Evolutionary conservation across 2,797 vertebrate genomes (phyloP).

Genomic region (Eurystomus glaucurus): DNA sequence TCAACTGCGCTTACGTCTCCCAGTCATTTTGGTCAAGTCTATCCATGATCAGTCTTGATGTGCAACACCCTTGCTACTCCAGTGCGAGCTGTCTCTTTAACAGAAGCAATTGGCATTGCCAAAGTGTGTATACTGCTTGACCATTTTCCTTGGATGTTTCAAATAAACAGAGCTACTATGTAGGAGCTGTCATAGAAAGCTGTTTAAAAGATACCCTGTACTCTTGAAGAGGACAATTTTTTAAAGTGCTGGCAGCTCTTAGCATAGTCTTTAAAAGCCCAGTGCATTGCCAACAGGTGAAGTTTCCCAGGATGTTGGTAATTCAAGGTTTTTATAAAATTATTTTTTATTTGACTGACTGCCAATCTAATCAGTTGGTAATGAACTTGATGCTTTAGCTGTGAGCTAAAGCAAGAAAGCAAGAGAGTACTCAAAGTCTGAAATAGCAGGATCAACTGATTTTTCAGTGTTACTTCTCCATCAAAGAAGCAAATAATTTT

Average conservation of each 20-base stretch:
- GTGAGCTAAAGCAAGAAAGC: conserved; percentile 58
- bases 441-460: conserved; percentile 64
- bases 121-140: neutral
- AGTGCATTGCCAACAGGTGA: conserved; percentile 15
- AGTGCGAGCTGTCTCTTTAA: neutral
- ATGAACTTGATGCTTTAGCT: conserved; percentile 63
- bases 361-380: conserved; percentile 71
- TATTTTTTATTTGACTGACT: conserved; percentile 65
- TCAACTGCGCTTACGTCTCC: neutral
- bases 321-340: conserved; percentile 49
- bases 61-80: neutral
- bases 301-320: conserved; percentile 50
- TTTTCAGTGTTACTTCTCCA: conserved; percentile 68
- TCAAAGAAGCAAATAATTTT: conserved; percentile 64
- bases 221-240: neutral
- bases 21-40: neutral
- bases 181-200: neutral
- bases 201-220: conserved; percentile 5
- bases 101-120: neutral
- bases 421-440: conserved; percentile 62
- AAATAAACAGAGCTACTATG: neutral
- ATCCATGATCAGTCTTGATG: neutral
- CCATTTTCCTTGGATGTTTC: neutral
- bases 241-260: conserved; percentile 30
- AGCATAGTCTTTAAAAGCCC: conserved; percentile 15